Percentiles rank a stretch among this genome's conserved stretches.
phyloP scores from a whole-genome alignment of 2,797 vertebrate species.

The Lindbergichthys nudifrons region DNA sequence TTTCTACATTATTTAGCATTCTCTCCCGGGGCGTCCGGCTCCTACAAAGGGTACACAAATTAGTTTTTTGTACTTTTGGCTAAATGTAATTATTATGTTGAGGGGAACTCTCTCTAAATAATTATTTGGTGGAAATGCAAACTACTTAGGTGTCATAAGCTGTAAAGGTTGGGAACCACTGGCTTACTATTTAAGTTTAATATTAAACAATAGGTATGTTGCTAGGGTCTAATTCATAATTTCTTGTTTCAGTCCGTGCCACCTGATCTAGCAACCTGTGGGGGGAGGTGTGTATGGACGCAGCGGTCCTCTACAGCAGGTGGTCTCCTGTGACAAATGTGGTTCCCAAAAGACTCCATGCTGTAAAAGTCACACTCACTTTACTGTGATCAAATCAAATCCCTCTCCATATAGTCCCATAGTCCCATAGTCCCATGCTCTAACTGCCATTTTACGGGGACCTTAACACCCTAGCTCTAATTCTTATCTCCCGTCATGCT shows the following conservation, averaged over 20 bases:
- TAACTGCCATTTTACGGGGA: not conserved
- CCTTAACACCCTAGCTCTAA: not conserved
- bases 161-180: too few species aligned
- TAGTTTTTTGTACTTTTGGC: too few species aligned
- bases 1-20: not conserved
- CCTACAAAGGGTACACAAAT: too few species aligned
- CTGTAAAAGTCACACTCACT: conserved; percentile 9
- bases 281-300: not conserved
- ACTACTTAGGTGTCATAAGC: too few species aligned
- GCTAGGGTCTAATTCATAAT: not conserved
- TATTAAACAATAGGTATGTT: too few species aligned
- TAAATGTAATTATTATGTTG: too few species aligned
- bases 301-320: not conserved
- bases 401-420: not conserved
- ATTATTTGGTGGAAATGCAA: too few species aligned
- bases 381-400: conserved; percentile 5
- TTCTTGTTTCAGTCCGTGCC: not conserved
- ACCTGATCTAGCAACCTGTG: not conserved
- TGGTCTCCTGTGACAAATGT: not conserved
- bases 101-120: too few species aligned
- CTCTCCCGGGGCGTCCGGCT: too few species aligned
- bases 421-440: not conserved
- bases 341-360: not conserved
- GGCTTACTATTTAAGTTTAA: too few species aligned
- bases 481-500: not conserved